These are phyloP conservation scores for Drosophila koepferae DNA, from an alignment of 2,888 invertebrate genomes.

Conservation along the genomic window DNA sequence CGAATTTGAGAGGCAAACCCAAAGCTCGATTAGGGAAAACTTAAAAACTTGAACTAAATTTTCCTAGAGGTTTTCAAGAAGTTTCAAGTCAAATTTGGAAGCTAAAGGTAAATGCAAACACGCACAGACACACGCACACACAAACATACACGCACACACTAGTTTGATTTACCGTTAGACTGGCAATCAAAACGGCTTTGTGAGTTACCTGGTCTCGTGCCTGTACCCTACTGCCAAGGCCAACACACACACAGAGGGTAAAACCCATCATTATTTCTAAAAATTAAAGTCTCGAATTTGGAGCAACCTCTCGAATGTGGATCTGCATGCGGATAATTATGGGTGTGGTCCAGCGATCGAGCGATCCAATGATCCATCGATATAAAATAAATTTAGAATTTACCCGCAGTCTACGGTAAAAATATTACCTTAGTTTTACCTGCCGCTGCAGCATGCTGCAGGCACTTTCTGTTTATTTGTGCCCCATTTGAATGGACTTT, in stretches of 20 bases:
- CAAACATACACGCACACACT: not conserved
- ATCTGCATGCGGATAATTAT: conserved; percentile 72
- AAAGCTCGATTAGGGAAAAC: conserved; percentile 11
- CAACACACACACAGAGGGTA: conserved; percentile 34
- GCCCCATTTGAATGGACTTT: conserved; percentile 16
- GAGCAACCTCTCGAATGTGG: conserved; percentile 27
- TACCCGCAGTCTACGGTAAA: conserved; percentile 14
- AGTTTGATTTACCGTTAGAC: conserved; percentile 69
- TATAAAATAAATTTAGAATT: conserved; percentile 46
- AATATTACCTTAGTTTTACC: conserved; percentile 12
- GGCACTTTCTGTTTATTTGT: conserved; percentile 31
- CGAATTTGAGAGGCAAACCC: not conserved
- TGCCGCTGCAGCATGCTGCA: conserved; percentile 26
- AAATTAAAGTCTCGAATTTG: conserved; percentile 59
- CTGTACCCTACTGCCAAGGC: conserved; percentile 70
- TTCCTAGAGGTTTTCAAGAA: conserved; percentile 1
- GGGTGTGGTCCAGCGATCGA: conserved; percentile 17
- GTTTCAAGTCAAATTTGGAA: not conserved
- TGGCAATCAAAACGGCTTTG: conserved; percentile 69
- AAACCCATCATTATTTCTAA: conserved; percentile 70
- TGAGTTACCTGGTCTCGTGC: conserved; percentile 12
- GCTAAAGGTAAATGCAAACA: not conserved
- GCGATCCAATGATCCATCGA: conserved; percentile 38
- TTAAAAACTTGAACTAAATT: conserved; percentile 4
- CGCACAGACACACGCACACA: not conserved